phyloP scores from a whole-genome alignment of 2,888 invertebrate species.

The Zootermopsis nevadensis region DNA sequence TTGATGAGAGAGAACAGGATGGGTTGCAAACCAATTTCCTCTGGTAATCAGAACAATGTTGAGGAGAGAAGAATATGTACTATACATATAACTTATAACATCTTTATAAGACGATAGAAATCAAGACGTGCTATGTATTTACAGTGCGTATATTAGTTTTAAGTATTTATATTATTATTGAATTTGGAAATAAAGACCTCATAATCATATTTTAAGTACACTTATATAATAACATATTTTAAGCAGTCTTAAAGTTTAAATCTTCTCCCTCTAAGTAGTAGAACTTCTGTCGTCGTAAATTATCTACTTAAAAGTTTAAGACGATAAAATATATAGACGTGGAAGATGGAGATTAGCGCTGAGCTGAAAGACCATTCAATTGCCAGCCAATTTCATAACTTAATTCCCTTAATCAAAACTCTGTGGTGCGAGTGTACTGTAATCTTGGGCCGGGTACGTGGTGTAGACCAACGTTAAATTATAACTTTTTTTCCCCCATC shows the following conservation, averaged over 20 bases:
- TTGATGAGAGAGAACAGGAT: neutral
- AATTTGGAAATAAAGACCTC: neutral
- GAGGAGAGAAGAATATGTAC: neutral
- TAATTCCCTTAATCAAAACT: neutral
- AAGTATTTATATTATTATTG: neutral
- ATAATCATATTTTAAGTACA: neutral
- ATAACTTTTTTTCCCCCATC: neutral
- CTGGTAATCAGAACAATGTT: neutral
- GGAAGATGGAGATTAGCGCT: neutral
- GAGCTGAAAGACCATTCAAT: neutral
- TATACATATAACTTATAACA: too few relatives aligned
- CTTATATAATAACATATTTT: neutral
- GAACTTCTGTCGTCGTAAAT: conserved; percentile 8
- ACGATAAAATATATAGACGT: neutral
- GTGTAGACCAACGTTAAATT: neutral
- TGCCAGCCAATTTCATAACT: conserved; percentile 11
- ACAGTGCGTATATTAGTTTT: conserved; percentile 3
- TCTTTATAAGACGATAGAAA: too few relatives aligned
- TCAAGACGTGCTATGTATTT: neutral
- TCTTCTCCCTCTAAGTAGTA: neutral
- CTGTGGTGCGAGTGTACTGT: neutral
- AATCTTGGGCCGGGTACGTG: neutral
- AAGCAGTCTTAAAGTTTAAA: neutral
- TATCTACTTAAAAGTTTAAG: conserved; percentile 25
- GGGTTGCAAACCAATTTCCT: neutral